Evolutionary conservation across 2,113 vertebrate species (phyloP).

Genomic region (Nibea coibor): DNA sequence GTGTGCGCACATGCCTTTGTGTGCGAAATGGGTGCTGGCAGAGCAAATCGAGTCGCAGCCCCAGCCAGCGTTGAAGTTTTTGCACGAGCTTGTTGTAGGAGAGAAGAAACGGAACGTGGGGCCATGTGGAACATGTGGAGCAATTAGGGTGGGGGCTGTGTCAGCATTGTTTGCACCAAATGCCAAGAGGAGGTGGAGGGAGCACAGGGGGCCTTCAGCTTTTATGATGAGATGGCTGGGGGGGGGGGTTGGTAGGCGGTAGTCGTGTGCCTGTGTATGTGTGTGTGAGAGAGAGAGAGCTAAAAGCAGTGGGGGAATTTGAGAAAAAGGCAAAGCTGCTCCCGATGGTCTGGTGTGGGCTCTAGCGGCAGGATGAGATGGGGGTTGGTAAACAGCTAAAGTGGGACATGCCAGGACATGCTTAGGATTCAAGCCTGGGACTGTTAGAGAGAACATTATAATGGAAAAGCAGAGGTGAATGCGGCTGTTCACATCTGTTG

Average conservation of each 20-base stretch:
- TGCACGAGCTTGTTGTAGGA: constrained; percentile 51
- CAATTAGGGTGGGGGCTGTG: constrained; percentile 76
- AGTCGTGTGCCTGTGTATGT: constrained; percentile 61
- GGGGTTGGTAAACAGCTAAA: constrained; percentile 67
- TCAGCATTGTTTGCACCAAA: constrained; percentile 82
- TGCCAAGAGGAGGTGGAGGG: constrained; percentile 72
- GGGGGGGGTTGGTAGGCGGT: constrained; percentile 64
- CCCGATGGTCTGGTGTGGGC: constrained; percentile 64
- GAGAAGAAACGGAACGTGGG: constrained; percentile 68
- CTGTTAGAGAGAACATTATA: constrained; percentile 46
- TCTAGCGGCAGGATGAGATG: constrained; percentile 68
- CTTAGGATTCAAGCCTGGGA: constrained; percentile 54
- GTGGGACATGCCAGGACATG: constrained; percentile 81
- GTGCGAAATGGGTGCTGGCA: background rate
- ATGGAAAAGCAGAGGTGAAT: constrained; percentile 62
- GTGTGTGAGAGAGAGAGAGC: constrained; percentile 32
- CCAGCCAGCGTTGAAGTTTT: constrained; percentile 35
- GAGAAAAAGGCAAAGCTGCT: constrained; percentile 62
- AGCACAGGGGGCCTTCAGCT: constrained; percentile 59
- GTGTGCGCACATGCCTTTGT: background rate
- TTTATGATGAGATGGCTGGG: constrained; percentile 67
- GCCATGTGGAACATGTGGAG: constrained; percentile 75
- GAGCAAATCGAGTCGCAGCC: constrained; percentile 36
- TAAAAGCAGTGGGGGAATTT: constrained; percentile 68
- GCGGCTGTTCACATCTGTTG: constrained; percentile 58